Base-by-base conservation (phyloP, 2,888 invertebrate species). In the Ophion obscuratus region DNA sequence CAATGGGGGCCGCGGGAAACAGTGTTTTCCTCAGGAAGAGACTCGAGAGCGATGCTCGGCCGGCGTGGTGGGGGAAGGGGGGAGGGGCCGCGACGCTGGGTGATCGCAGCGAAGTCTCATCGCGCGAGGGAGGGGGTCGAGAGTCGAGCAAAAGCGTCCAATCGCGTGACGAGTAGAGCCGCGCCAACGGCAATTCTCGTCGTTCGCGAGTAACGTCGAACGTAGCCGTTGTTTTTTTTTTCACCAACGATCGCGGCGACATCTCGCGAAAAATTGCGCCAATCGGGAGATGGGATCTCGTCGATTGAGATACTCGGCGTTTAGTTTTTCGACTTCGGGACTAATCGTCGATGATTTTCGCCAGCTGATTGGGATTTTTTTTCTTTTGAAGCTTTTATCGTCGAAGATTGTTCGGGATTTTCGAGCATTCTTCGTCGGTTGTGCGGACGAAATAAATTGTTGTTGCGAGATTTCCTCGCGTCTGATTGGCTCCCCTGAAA, bases 41-140 rank as follows among this genome's bases (percentile, higher is more conserved):
- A 92, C 87, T 92, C 89, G 88, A 91, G 80, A 92, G 91, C 91
- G 91, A 92, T 91, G 92, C 91, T 92, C 14, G 64, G 91, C 90
- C 89, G 88, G 91, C 91, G 89, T 90, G 87, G 76, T 88, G 90
- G 81, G 62, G 83, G 85, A 76, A 57, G 70, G 67, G 24, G 53
- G 74, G 47, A 44, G 73, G 88, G 89, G 89, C 90, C 89, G 87
- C 90, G 90, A 90, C 90, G 88, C 82, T 87, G 88, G 79, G 83
- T n/a, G 73, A 79, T 88, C 87, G 88, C 86, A 89, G 88, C 90
- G 91, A 90, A 91, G 90, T 88, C 89, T 88, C 87, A 78, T 84
- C 9, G 40, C 40, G 40, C 1, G 40, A 0, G 5, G 74, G 57
- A 40, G 67, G 81, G 59, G 87, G 87, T 89, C 80, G 81, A 87